Evolutionary conservation across 2,113 vertebrate genomes (phyloP).

Genomic region (Hiodon alosoides): DNA sequence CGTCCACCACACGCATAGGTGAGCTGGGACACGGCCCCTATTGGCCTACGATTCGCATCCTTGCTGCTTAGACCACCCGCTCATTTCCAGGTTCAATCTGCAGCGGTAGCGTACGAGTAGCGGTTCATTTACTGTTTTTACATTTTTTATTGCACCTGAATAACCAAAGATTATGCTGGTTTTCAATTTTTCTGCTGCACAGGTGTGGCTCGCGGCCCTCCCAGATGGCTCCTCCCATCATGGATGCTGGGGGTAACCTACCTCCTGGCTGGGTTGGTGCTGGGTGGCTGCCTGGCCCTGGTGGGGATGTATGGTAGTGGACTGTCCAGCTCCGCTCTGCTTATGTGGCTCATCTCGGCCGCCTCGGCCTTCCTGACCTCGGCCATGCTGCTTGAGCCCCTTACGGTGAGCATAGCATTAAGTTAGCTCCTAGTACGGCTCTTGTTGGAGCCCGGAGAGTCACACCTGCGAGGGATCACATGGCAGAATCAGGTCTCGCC

Average conservation of each 20-base stretch:
- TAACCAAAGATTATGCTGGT: neutral
- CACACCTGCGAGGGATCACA: neutral
- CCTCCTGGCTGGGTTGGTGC: slow-evolving; percentile 43
- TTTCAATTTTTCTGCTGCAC: neutral
- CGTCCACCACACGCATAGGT: slow-evolving; percentile 67
- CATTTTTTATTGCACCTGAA: neutral
- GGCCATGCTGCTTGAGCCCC: slow-evolving; percentile 62
- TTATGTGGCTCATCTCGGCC: slow-evolving; percentile 64
- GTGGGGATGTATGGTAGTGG: slow-evolving; percentile 60
- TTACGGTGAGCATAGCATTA: slow-evolving; percentile 51
- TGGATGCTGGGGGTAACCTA: slow-evolving; percentile 55
- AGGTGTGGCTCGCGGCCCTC: slow-evolving; percentile 57
- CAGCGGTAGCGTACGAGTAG: no score
- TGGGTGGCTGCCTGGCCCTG: slow-evolving; percentile 52
- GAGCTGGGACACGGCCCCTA: slow-evolving; percentile 1
- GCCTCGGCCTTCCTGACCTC: slow-evolving; percentile 62
- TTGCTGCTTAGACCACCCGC: no score
- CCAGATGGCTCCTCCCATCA: slow-evolving; percentile 52
- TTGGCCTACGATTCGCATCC: no score
- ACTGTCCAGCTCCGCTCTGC: slow-evolving; percentile 53
- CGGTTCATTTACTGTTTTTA: neutral
- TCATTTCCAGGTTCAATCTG: no score
- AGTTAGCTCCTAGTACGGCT: neutral
- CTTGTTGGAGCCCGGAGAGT: neutral
- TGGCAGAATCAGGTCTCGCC: no score